Percentiles rank a stretch among this genome's conserved stretches.
These are phyloP conservation scores for Sorex maritimensis DNA, from an alignment of 2,797 vertebrate species.

Conservation along the genomic window DNA sequence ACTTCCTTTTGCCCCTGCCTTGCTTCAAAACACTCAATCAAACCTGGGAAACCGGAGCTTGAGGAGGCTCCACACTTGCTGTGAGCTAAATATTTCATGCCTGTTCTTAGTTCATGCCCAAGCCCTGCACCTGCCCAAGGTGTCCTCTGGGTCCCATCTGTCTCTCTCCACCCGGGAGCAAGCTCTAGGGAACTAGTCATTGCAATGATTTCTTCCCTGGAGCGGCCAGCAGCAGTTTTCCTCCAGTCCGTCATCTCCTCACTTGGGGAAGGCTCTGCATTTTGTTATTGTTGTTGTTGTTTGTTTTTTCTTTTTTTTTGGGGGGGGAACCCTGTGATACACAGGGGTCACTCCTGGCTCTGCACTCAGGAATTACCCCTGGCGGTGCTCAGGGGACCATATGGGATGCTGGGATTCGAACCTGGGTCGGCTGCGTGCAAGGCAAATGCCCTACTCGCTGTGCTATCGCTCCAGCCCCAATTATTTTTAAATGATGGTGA, in stretches of 20 bases:
- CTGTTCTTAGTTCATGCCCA: rapidly evolving
- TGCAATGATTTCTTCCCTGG: background rate
- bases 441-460: too few species aligned
- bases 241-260: background rate
- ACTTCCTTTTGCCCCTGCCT: background rate
- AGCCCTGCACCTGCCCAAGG: background rate
- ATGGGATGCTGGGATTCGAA: too few species aligned
- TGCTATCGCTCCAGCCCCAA: too few species aligned
- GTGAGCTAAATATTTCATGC: background rate
- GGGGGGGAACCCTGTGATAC: too few species aligned
- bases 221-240: background rate
- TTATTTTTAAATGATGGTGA: too few species aligned
- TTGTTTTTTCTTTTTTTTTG: too few species aligned
- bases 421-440: background rate
- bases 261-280: too few species aligned
- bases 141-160: background rate
- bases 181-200: background rate
- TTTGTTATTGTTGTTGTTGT: too few species aligned
- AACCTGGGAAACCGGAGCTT: too few species aligned
- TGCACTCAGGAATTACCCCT: background rate
- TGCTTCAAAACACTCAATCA: background rate
- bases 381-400: background rate
- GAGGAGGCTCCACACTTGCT: background rate
- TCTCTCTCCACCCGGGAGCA: rapidly evolving
- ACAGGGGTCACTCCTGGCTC: too few species aligned